Evolutionary conservation across 53 echinoderm and acorn worm genomes (phyloP).

Genomic region (Patiria pectinifera): DNA sequence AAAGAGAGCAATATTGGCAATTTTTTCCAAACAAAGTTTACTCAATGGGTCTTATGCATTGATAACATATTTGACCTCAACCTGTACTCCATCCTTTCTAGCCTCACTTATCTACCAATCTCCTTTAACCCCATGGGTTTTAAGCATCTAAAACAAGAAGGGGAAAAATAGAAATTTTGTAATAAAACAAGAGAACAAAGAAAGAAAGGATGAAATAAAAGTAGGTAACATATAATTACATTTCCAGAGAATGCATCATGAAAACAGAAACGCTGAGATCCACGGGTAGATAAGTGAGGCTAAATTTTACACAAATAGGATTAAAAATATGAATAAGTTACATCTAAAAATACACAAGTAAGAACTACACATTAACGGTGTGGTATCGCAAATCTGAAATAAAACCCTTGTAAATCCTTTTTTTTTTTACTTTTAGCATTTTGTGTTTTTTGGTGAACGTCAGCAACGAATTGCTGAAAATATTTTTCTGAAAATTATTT

Average conservation of each 20-base stretch:
- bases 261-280: not conserved
- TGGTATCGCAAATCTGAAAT: not conserved
- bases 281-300: not conserved
- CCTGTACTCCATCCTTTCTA: slow-evolving; percentile 12
- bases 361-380: not conserved
- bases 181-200: not conserved
- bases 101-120: not conserved
- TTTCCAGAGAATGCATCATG: not conserved
- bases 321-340: not conserved
- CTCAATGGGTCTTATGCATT: not conserved
- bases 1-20: too few relatives aligned
- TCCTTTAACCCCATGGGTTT: slow-evolving; percentile 3
- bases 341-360: not conserved
- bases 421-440: not conserved
- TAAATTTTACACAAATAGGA: not conserved
- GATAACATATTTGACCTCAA: slow-evolving; percentile 7
- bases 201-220: not conserved
- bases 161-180: too few relatives aligned
- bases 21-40: not conserved
- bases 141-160: not conserved
- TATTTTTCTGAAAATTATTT: not conserved
- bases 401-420: not conserved
- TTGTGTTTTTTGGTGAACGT: not conserved
- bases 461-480: not conserved
- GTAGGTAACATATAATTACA: not conserved